Conservation (phyloP, 2,797 vertebrate species). For the Spinus pinus region DNA sequence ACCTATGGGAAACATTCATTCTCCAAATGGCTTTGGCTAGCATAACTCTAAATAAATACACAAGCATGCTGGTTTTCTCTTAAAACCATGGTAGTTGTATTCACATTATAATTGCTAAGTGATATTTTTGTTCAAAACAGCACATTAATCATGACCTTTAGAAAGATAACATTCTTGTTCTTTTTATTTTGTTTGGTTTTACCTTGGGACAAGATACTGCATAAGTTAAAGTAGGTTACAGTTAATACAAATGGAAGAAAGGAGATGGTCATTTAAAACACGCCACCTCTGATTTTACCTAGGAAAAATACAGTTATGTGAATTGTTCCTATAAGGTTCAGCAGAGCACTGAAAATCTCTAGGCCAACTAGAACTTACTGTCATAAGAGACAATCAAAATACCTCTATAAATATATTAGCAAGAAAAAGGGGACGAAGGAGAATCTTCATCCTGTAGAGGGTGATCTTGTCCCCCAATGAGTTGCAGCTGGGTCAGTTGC, state of each 20-base stretch:
- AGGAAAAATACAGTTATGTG: neutral
- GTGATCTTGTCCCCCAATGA: too few relatives aligned
- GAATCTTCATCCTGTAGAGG: too few relatives aligned
- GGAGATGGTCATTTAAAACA: neutral
- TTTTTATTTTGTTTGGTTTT: conserved; percentile 19
- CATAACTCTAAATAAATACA: neutral
- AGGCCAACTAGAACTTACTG: neutral
- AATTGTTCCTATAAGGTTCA: neutral
- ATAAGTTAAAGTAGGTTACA: conserved; percentile 25
- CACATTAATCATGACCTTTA: conserved; percentile 69
- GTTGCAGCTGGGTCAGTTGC: too few relatives aligned
- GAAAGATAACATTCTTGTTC: conserved; percentile 23
- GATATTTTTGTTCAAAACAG: conserved; percentile 53
- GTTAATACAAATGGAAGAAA: neutral
- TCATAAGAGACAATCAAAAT: neutral
- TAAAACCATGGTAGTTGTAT: neutral
- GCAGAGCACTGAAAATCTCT: neutral
- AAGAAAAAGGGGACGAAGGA: neutral
- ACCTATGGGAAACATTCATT: neutral
- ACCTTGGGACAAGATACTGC: neutral
- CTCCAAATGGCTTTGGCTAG: neutral
- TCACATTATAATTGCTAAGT: conserved; percentile 60
- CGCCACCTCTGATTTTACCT: neutral
- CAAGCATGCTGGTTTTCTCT: neutral
- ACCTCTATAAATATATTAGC: neutral